Evolutionary conservation across 2,888 invertebrate species (phyloP), one percentile per base, ranked within the genome.

Genomic region (Drosophila tanythrix): DNA sequence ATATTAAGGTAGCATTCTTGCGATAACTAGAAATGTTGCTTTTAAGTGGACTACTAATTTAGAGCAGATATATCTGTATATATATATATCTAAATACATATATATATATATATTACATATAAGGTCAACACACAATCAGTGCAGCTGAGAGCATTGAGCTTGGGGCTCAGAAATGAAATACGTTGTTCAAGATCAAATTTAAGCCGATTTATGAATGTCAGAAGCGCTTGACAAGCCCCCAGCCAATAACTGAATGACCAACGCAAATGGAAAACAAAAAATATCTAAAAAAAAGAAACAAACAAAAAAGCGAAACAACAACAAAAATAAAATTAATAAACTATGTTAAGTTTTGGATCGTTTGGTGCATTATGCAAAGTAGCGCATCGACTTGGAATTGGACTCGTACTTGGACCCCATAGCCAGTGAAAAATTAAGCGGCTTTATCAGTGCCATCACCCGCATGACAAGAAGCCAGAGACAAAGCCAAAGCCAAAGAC

Each of bases 171-270:
- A 52, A 71, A 63, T 71, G 64, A 63, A 53, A 71, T 48, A 53
- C 46, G 71, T 31, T 59, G 62, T 60, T 76, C 67, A 79, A 87
- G 83, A 88, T 83, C 81, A 79, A 86, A 87, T 88, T 86, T 83
- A 90, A 90, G 88, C 88, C 88, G 90, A 87, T 87, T 87, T 88
- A 88, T 85, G 74, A 83, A 74, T 69, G 86, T 83, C 88, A 88
- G 72, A 55, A 60, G 72, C 69, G 74, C 59, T 74, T 71, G 79
- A 74, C 70, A 72, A 53, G 56, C 53, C 59, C 38, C 36, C 56
- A 72, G 53, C 21, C 51, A 57, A 66, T 62, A 46, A 40, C 51
- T 48, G 36, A 70, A 46, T 62, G 57, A 57, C 38, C 67, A 68
- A 61, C 27, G 18, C 56, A 70, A 64, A 51, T 50, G 40, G 38